A percentile compares a stretch with the other conserved stretches of the same genome.
Evolutionary conservation across 2,888 invertebrate species (phyloP).

Genomic region (Tenthredo distinguenda): DNA sequence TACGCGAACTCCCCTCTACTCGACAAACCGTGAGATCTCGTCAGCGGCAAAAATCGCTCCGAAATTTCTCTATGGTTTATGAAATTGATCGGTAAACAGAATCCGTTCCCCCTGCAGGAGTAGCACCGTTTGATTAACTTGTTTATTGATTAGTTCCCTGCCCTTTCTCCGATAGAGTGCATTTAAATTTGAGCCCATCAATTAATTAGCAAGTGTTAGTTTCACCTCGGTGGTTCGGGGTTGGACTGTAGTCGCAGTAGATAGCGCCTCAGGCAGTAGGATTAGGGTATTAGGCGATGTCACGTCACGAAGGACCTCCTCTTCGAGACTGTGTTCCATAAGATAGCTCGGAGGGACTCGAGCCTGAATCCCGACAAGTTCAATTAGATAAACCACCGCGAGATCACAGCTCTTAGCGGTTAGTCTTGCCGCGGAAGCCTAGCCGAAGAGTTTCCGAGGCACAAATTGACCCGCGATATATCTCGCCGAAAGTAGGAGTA

Average conservation of each 20-base stretch:
- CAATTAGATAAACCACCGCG: slow-evolving; percentile 76
- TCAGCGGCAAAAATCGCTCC: neutral
- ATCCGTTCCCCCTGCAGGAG: neutral
- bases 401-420: slow-evolving; percentile 75
- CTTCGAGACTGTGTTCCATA: slow-evolving; percentile 60
- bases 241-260: slow-evolving; percentile 61
- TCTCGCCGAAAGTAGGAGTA: neutral
- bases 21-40: neutral
- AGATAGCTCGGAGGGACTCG: slow-evolving; percentile 59
- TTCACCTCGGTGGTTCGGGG: slow-evolving; percentile 55
- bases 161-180: slow-evolving; percentile 25
- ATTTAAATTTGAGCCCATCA: slow-evolving; percentile 60
- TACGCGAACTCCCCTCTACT: neutral
- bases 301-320: slow-evolving; percentile 68
- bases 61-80: neutral
- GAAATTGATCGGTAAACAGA: neutral
- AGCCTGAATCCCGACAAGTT: slow-evolving; percentile 68
- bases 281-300: slow-evolving; percentile 77
- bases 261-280: slow-evolving; percentile 69
- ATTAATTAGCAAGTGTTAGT: slow-evolving; percentile 73
- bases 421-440: slow-evolving; percentile 60
- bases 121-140: neutral
- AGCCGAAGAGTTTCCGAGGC: slow-evolving; percentile 10
- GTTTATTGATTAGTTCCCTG: slow-evolving; percentile 11
- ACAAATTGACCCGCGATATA: slow-evolving; percentile 4